Percentiles rank a stretch among this genome's conserved stretches.
phyloP scores from a whole-genome alignment of 92 coral and sea anemone species.

The Umimayanthus kanabou region DNA sequence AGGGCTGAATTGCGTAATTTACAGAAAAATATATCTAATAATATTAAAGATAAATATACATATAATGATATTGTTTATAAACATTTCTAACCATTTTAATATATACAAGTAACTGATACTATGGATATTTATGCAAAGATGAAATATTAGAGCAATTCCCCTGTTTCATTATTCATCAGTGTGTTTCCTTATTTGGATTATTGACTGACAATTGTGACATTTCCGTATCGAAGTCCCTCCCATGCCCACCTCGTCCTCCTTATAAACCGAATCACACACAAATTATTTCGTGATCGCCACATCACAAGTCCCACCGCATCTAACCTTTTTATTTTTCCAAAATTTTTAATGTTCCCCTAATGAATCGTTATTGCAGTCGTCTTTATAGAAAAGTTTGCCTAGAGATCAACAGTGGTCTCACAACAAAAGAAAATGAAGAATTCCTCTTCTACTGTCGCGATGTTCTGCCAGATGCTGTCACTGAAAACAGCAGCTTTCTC shows the following conservation, averaged over 20 bases:
- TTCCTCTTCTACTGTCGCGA: constrained; percentile 29
- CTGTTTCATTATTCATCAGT: background rate
- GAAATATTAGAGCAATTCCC: too few relatives aligned
- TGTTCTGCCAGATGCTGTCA: background rate
- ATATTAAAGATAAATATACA: too few relatives aligned
- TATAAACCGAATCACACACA: background rate
- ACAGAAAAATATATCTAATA: too few relatives aligned
- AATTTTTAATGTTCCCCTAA: background rate
- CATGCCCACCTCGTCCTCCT: background rate
- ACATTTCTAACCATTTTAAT: too few relatives aligned
- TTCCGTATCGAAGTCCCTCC: background rate
- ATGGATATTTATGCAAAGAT: too few relatives aligned
- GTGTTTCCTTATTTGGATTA: background rate
- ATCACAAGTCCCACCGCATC: background rate
- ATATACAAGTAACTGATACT: too few relatives aligned
- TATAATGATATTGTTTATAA: too few relatives aligned
- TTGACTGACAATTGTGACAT: constrained; percentile 9
- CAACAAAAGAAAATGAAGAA: background rate
- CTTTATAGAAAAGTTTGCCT: constrained; percentile 16
- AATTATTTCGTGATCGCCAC: constrained; percentile 1
- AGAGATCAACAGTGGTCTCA: background rate
- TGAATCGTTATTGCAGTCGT: constrained; percentile 16
- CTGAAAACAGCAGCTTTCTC: constrained; percentile 1
- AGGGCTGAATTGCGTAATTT: too few relatives aligned
- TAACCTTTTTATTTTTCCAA: background rate